Base-by-base conservation (phyloP, 1,140 invertebrate species). In the Spodoptera litura region DNA sequence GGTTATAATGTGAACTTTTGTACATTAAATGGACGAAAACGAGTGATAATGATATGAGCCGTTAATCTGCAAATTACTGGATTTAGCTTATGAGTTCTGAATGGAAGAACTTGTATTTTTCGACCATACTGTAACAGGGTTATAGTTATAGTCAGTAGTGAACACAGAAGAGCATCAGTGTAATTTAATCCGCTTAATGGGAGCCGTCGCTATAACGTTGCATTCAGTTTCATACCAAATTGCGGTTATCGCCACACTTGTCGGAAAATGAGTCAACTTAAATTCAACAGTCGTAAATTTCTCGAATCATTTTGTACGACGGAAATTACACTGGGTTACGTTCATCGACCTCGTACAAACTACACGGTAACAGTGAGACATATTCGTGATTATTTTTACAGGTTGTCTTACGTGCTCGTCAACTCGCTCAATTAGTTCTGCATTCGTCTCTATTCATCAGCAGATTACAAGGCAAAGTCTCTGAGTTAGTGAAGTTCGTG, bases 371-470 rank as follows among this genome's bases (percentile, higher is more conserved):
- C 9, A 4, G 12, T 8, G 9, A 66, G 62, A 38, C 13, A 64
- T 5, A 64, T 44, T 64, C 38, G 4, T 49, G 6, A 44, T 64
- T 64, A 49, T 59, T 59, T 35, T 64, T 49, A 64, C 6, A 20
- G 61, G 38, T 64, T 64, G 2, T 4, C 35, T 64, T n/a, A 10
- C 35, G n/a, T 15, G 38, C 61, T 49, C 20, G 61, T 64, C 44
- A 64, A 9, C 15, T 64, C 44, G 38, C 35, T 38, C 61, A 59
- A 59, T 31, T 59, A 64, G 61, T 64, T 44, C 44, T 38, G 15
- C 9, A 11, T 35, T 44, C 12, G 61, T 62, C 15, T 15, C 35
- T 64, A 49, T 64, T 64, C 61, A 64, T 49, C 61, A 64, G 38
- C 61, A 15, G 61, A 49, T 64, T 44, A 49, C 61, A n/a, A 64